Conservation (phyloP, 1,140 invertebrate species). For the Eurytemora carolleeae region DNA sequence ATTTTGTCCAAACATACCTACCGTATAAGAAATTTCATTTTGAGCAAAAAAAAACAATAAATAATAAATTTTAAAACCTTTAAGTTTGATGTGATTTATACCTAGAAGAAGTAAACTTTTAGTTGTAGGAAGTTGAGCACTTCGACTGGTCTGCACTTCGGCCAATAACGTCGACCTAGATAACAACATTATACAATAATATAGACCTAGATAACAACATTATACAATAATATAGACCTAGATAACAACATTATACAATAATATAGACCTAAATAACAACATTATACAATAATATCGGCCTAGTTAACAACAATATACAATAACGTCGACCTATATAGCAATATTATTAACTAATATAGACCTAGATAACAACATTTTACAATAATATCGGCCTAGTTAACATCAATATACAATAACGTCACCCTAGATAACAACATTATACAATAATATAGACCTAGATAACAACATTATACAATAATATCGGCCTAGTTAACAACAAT, state of each 20-base stretch:
- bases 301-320: background rate
- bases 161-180: conserved; percentile 73
- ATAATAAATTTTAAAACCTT: too few relatives aligned
- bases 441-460: too few relatives aligned
- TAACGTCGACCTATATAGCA: too few relatives aligned
- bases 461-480: too few relatives aligned
- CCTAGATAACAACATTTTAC: too few relatives aligned
- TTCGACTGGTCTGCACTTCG: conserved; percentile 80
- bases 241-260: background rate
- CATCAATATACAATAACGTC: too few relatives aligned
- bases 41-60: background rate
- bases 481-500: too few relatives aligned
- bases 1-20: background rate
- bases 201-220: background rate
- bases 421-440: too few relatives aligned
- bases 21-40: background rate
- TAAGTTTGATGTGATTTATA: conserved; percentile 24
- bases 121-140: conserved; percentile 73
- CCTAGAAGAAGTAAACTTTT: conserved; percentile 77
- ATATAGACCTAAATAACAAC: background rate
- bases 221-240: background rate
- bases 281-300: background rate
- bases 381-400: too few relatives aligned
- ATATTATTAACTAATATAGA: too few relatives aligned
- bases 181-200: conserved; percentile 20